Percentiles rank a stretch among this genome's conserved stretches.
Evolutionary conservation across 2,888 invertebrate genomes (phyloP).

Genomic region (Baccha elongata): DNA sequence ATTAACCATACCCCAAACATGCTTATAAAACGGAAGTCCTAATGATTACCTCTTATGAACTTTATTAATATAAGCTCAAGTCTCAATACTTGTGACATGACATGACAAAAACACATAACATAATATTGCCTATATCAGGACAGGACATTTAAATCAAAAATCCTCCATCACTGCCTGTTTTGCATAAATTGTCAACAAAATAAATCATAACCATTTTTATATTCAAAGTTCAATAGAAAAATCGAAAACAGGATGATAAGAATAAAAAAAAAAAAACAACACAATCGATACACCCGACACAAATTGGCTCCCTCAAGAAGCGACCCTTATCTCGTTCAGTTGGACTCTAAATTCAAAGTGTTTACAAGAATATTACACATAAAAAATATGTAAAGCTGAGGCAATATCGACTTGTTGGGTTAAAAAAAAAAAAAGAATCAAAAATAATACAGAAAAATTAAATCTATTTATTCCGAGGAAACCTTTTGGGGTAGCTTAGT

Average conservation of each 20-base stretch:
- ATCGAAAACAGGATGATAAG: neutral
- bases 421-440: neutral
- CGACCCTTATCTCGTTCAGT: slow-evolving; percentile 37
- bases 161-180: slow-evolving; percentile 20
- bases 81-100: slow-evolving; percentile 12
- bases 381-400: slow-evolving; percentile 11
- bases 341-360: slow-evolving; percentile 22
- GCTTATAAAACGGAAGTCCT: neutral
- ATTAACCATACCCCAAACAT: neutral
- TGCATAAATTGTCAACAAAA: slow-evolving; percentile 16
- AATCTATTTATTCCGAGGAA: slow-evolving; percentile 12
- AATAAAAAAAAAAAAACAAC: neutral
- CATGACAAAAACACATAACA: slow-evolving; percentile 19
- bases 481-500: neutral
- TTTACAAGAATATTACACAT: slow-evolving; percentile 25
- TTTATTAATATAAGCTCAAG: neutral
- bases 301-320: neutral
- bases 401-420: slow-evolving; percentile 1
- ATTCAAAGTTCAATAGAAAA: slow-evolving; percentile 8
- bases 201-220: slow-evolving; percentile 10
- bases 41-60: neutral
- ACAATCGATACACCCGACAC: neutral
- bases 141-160: slow-evolving; percentile 22
- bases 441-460: neutral
- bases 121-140: neutral